Base-by-base conservation (phyloP, 2,113 vertebrate species). In the Mus pahari region DNA sequence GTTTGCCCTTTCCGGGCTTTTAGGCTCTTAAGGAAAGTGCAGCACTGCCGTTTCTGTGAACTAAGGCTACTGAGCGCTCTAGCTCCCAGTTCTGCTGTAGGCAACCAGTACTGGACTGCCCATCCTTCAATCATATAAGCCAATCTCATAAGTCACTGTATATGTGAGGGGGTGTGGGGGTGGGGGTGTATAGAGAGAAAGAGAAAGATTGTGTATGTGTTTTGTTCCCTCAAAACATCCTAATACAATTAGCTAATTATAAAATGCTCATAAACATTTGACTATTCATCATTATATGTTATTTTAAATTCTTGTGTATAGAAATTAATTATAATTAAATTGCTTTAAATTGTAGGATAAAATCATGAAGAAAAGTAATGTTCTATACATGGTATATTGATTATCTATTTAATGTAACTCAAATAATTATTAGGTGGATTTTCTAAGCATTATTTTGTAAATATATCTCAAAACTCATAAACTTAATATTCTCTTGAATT, bases 381-480 rank as follows among this genome's bases (percentile, higher is more conserved):
- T 39, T 92, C 87, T 88, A 75, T 10, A 78, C 6, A 78, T 45
- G 42, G 66, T 16, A 8, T 73, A 86, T 93, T 89, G 68, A 60
- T 86, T 39, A 58, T 39, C 48, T 91, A 77, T 36, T 71, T 81
- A 91, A 96, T 86, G 13, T 64, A 74, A 90, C 58, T 75, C 1
- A 77, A 26, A 58, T 78, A 89, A 94, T 74, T 94, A 71, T 5
- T 39, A 92, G 94, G 19, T 53, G 70, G 36, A 33, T 31, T 48
- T 83, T 6, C 58, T 78, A 96, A 79, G 68, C 26, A 84, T 45
- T 91, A 82, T 77, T 96, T 84, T 87, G 7, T 3, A 91, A 96
- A 53, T 68, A 84, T 55, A 78, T 48, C 10, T 36, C 39, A 64
- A 94, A 96, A 86, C 12, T 73, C 45, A 92, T 8, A 94, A 95